Evolutionary conservation across 2,888 invertebrate species (phyloP).

Genomic region (Pseudococcus jackbeardsleyi): DNA sequence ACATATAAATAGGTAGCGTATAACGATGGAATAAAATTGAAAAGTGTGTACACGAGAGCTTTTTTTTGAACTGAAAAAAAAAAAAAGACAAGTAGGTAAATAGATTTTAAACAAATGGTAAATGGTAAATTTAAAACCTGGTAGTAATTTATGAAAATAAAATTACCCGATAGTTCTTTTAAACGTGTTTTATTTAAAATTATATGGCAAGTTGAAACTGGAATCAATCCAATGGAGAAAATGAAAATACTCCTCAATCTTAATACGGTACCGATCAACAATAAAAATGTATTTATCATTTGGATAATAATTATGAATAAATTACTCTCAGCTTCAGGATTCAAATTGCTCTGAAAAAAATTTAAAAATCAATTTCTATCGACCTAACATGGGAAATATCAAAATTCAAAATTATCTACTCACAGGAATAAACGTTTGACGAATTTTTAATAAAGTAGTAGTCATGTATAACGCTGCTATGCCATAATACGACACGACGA

Average conservation of each 20-base stretch:
- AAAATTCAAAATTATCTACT: neutral
- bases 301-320: slow-evolving; percentile 54
- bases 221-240: slow-evolving; percentile 18
- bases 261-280: slow-evolving; percentile 4
- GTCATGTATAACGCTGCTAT: slow-evolving; percentile 36
- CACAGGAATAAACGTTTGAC: slow-evolving; percentile 15
- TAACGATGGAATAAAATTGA: slow-evolving; percentile 31
- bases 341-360: slow-evolving; percentile 45
- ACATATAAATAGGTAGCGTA: slow-evolving; percentile 25
- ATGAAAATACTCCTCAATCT: slow-evolving; percentile 41
- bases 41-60: slow-evolving; percentile 29
- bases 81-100: too few species aligned
- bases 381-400: neutral
- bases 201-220: neutral
- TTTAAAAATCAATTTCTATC: neutral
- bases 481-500: slow-evolving; percentile 42
- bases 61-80: slow-evolving; percentile 42
- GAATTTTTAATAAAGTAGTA: slow-evolving; percentile 30
- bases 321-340: slow-evolving; percentile 37
- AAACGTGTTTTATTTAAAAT: slow-evolving; percentile 14
- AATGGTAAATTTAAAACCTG: too few species aligned
- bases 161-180: neutral
- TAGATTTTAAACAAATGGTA: too few species aligned
- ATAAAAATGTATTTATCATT: slow-evolving; percentile 36
- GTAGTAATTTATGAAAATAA: neutral